These are phyloP conservation scores for Heliconius cydno DNA, from an alignment of 2,888 invertebrate species.

Conservation along the genomic window DNA sequence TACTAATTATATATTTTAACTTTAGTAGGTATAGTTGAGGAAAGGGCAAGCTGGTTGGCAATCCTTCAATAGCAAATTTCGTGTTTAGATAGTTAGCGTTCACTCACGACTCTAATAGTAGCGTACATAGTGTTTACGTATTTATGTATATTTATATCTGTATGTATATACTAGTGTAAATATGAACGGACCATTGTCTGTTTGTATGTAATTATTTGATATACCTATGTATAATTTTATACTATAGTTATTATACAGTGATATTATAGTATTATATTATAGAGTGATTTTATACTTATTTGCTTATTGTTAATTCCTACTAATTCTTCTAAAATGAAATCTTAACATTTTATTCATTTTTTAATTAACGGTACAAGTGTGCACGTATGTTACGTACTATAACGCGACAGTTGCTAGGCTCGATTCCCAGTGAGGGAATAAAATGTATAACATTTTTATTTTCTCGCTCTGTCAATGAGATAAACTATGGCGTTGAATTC, in stretches of 20 bases:
- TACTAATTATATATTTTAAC: slow-evolving; percentile 1
- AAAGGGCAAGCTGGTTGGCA: neutral
- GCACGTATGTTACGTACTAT: too few species aligned
- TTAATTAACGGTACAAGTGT: too few species aligned
- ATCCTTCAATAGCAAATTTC: slow-evolving; percentile 36
- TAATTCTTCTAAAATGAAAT: too few species aligned
- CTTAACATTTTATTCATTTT: too few species aligned
- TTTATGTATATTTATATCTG: neutral
- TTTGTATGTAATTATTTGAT: neutral
- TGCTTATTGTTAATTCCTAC: too few species aligned
- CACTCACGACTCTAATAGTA: slow-evolving; percentile 34
- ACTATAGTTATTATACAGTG: too few species aligned
- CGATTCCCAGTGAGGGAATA: neutral
- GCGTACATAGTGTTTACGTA: neutral
- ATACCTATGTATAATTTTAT: neutral
- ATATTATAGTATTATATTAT: too few species aligned
- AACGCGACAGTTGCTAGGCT: neutral
- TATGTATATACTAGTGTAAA: neutral
- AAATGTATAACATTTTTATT: neutral
- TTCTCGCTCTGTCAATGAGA: too few species aligned
- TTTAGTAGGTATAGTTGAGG: neutral
- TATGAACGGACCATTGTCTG: neutral
- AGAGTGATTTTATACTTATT: too few species aligned
- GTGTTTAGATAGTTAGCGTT: slow-evolving; percentile 38
- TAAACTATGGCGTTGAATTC: too few species aligned